phyloP scores from a whole-genome alignment of 1,140 invertebrate species.

The Zaprionus taronus region DNA sequence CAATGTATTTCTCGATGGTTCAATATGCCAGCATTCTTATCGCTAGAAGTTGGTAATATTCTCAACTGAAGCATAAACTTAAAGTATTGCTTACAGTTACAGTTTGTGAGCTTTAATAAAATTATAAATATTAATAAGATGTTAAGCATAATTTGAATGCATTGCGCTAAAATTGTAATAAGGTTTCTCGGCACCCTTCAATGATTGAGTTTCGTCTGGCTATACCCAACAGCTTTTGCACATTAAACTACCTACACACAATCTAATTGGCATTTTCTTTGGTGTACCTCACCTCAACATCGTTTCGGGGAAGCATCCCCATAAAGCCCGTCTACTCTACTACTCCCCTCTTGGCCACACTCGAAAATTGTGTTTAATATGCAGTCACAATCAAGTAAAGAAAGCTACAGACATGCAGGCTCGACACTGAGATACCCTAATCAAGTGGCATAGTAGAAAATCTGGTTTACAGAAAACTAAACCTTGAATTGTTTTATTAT shows the following conservation, averaged over 20 bases:
- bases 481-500: too few relatives aligned
- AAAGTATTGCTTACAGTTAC: too few relatives aligned
- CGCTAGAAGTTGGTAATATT: neutral
- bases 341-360: neutral
- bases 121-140: conserved; percentile 57
- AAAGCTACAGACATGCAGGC: neutral
- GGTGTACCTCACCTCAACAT: conserved; percentile 17
- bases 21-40: conserved; percentile 27
- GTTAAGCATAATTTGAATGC: conserved; percentile 36
- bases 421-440: neutral
- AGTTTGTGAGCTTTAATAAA: conserved; percentile 20
- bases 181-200: conserved; percentile 8
- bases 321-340: neutral
- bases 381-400: conserved; percentile 22
- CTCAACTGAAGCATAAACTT: neutral
- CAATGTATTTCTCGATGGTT: conserved; percentile 7
- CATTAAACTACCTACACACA: conserved; percentile 29
- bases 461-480: neutral
- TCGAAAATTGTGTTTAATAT: conserved; percentile 40
- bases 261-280: conserved; percentile 33
- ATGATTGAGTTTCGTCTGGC: conserved; percentile 35
- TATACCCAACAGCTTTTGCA: neutral
- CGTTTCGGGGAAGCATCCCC: neutral
- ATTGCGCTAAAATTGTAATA: conserved; percentile 38
- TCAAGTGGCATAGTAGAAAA: neutral